Evolutionary conservation across 2,797 vertebrate species (phyloP), one percentile per base, ranked within the genome.

Genomic region (Geotria australis): DNA sequence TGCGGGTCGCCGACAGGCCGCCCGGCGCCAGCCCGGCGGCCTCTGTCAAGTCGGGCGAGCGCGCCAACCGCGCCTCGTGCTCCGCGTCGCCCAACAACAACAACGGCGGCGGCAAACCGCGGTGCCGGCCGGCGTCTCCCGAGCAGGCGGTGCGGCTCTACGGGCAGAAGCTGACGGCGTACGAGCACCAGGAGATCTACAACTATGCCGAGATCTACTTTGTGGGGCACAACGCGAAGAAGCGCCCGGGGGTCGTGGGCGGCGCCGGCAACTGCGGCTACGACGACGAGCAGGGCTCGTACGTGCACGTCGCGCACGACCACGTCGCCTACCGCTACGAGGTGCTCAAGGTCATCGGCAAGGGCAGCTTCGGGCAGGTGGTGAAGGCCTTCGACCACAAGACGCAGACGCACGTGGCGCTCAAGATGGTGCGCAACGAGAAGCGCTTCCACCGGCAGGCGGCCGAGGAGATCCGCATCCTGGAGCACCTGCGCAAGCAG

Each of bases 391-490:
- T 91, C 0, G 91, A 99, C 66, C 91, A 99, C 69, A 99, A 93
- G 65, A 71, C 80, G 56, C 81, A 85, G 62, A 85, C 89, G 58
- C 86, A 93, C 53, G 72, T 98, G 60, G 89, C 89, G 57, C 69
- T 98, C n/a, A 98, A 98, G 67, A 85, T 98, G 79, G 86, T 98
- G 57, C 85, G 89, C 58, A 98, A 95, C 0, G 86, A 96, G 60
- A 98, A 96, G 70, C 78, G 85, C 5, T 98, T 98, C 68, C 86
- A 94, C 59, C 77, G 85, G 7, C 89, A 95, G 63, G 89, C 89
- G 0, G 81, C 83, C 0, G 89, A 96, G 67, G 89, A 98, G 68
- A 96, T 96, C 64, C 74, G 85, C 57, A 98, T 98, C 63, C 69
- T 98, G 67, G 89, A 98, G 66, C 85, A 96, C 62, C 74, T 98